phyloP scores from a whole-genome alignment of 2,797 vertebrate species.

The Aulostomus chinensis region DNA sequence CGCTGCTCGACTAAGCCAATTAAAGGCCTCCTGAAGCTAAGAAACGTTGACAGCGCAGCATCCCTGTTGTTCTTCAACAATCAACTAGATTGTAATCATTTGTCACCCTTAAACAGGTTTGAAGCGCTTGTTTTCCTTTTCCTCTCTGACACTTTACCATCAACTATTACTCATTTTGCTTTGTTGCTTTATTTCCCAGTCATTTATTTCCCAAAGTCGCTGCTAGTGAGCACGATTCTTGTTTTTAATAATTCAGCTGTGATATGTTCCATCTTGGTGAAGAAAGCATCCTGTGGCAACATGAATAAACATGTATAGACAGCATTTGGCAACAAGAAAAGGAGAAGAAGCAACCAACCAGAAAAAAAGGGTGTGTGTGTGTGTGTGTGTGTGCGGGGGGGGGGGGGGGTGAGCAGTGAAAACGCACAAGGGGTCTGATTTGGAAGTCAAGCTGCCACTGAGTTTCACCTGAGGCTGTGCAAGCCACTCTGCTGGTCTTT shows the following conservation, averaged over 20 bases:
- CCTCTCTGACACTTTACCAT: slow-evolving; percentile 18
- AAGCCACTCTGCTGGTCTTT: slow-evolving; percentile 54
- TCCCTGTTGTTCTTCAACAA: slow-evolving; percentile 57
- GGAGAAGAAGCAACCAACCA: slow-evolving; percentile 46
- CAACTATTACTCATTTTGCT: not conserved
- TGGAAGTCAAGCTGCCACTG: slow-evolving; percentile 64
- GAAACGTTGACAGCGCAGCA: slow-evolving; percentile 50
- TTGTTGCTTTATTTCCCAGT: slow-evolving; percentile 36
- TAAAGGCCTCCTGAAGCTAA: slow-evolving; percentile 76
- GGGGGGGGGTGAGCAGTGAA: slow-evolving; percentile 39
- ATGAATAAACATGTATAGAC: slow-evolving; percentile 77
- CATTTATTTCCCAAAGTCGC: slow-evolving; percentile 27
- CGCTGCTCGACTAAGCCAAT: slow-evolving; percentile 76
- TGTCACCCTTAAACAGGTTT: slow-evolving; percentile 52
- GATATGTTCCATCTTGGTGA: slow-evolving; percentile 56
- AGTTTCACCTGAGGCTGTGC: slow-evolving; percentile 75
- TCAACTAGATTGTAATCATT: slow-evolving; percentile 62
- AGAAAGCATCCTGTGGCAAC: slow-evolving; percentile 63
- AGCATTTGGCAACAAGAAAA: slow-evolving; percentile 59
- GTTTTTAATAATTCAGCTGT: slow-evolving; percentile 26
- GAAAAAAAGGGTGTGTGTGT: not conserved
- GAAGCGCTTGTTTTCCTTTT: slow-evolving; percentile 5
- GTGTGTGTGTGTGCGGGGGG: not conserved
- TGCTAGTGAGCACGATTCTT: slow-evolving; percentile 21
- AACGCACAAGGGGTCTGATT: slow-evolving; percentile 54